phyloP scores from a whole-genome alignment of 2,797 vertebrate genomes.

The Halcyon smyrnensis region DNA sequence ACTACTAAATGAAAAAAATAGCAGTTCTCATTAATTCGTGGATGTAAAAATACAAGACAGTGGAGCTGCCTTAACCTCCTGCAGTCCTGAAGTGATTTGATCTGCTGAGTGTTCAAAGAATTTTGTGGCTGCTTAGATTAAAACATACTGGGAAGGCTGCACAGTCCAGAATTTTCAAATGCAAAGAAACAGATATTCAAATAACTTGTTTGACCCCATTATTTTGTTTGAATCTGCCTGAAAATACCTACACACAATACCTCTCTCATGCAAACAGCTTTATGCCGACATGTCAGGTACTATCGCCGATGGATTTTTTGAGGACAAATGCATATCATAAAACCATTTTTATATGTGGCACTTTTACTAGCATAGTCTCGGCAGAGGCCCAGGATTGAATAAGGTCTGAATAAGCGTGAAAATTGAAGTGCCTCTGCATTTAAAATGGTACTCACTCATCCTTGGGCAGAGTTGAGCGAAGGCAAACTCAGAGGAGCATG shows the following conservation, averaged over 20 bases:
- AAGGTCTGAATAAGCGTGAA: neutral
- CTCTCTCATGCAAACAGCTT: neutral
- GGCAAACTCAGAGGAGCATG: neutral
- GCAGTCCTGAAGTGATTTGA: neutral
- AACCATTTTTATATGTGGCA: neutral
- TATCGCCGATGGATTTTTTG: neutral
- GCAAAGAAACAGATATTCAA: neutral
- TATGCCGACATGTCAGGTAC: neutral
- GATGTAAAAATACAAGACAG: neutral
- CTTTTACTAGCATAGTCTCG: neutral
- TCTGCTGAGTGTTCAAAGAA: neutral
- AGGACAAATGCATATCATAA: neutral
- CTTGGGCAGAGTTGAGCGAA: neutral
- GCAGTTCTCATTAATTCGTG: neutral
- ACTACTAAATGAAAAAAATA: neutral
- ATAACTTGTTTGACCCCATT: neutral
- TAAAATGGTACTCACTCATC: slow-evolving; percentile 21
- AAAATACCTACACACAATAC: neutral
- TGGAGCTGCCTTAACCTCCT: neutral
- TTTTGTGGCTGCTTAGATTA: neutral
- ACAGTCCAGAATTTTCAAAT: neutral
- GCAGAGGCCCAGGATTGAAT: neutral
- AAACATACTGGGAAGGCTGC: neutral
- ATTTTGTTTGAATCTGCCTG: neutral
- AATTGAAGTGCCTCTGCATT: slow-evolving; percentile 3